Evolutionary conservation across 2,888 invertebrate genomes (phyloP).

Genomic region (Ormyrus labotus): DNA sequence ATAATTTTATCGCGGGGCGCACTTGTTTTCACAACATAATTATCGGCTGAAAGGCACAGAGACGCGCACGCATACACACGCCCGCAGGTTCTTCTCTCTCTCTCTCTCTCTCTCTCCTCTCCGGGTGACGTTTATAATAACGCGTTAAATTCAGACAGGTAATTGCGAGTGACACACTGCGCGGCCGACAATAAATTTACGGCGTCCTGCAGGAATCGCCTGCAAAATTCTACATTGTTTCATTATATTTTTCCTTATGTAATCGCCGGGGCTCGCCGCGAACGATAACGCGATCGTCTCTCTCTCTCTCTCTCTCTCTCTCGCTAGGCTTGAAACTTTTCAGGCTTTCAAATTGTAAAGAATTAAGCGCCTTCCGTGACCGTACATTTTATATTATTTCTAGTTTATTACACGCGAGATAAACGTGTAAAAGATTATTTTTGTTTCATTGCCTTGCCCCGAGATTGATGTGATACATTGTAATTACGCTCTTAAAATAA

Average conservation of each 20-base stretch:
- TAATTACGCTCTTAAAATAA: too few relatives aligned
- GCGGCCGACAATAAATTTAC: conserved; percentile 21
- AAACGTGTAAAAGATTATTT: too few relatives aligned
- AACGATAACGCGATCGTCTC: background rate
- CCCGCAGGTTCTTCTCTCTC: background rate
- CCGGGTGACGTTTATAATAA: conserved; percentile 5
- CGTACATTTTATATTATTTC: too few relatives aligned
- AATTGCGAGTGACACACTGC: conserved; percentile 49
- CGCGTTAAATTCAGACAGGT: conserved; percentile 29
- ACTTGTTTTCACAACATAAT: conserved; percentile 63
- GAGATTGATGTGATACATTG: too few relatives aligned
- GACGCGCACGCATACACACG: background rate
- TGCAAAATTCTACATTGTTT: conserved; percentile 8
- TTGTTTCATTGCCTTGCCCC: too few relatives aligned
- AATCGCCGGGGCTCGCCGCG: background rate
- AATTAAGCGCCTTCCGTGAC: too few relatives aligned
- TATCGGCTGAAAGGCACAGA: conserved; percentile 56
- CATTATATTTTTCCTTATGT: conserved; percentile 1
- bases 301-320: too few relatives aligned
- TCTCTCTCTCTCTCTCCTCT: background rate
- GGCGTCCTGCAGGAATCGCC: background rate
- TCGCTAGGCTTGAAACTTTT: too few relatives aligned
- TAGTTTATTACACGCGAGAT: too few relatives aligned
- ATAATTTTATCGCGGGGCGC: conserved; percentile 58
- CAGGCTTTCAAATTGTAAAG: background rate